Evolutionary conservation across 2,113 vertebrate genomes (phyloP), one percentile per base, ranked within the genome.

Genomic region (Alaudala cheleensis): DNA sequence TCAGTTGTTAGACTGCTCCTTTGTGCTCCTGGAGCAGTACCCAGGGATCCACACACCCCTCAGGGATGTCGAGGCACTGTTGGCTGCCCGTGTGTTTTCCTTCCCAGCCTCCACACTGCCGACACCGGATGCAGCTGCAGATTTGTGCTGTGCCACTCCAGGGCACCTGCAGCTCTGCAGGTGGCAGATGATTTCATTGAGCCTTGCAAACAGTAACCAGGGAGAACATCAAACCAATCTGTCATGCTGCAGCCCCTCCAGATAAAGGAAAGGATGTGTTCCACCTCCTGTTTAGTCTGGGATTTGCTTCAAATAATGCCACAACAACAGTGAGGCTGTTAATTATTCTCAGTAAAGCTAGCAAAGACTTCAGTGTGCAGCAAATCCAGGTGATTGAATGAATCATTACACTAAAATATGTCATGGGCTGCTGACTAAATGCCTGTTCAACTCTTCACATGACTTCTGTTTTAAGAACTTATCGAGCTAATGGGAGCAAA

Each of bases 161-260:
- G n/a, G 37, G 39, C 81, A 96, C 61, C 92, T 92, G 96, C 83
- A 73, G 69, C 76, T 81, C 81, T 58, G 58, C 86, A 91, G 81
- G 65, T 86, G 72, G 65, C 40, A 79, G 40, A 49, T 89, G 40
- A 51, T 40, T 78, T 83, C 64, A 37, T 66, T 83, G 22, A 44
- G 39, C 56, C 64, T 31, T 37, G 39, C 31, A 69, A 53, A 72
- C n/a, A 62, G 29, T 19, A 76, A 50, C 33, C 3, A 3, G 21
- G 34, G 33, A 49, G 56, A 88, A 39, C 40, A 80, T 25, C 71
- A 66, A 33, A 73, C 2, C 12, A 22, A 11, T 73, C 40, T 44
- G 28, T 78, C 58, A 14, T 2, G 49, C 80, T 57, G 37, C 72
- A 25, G 62, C 47, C 69, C 47, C 67, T 93, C 33, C 72, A 50